Base-by-base conservation (phyloP, 2,113 vertebrate genomes). In the Hydropotes inermis region DNA sequence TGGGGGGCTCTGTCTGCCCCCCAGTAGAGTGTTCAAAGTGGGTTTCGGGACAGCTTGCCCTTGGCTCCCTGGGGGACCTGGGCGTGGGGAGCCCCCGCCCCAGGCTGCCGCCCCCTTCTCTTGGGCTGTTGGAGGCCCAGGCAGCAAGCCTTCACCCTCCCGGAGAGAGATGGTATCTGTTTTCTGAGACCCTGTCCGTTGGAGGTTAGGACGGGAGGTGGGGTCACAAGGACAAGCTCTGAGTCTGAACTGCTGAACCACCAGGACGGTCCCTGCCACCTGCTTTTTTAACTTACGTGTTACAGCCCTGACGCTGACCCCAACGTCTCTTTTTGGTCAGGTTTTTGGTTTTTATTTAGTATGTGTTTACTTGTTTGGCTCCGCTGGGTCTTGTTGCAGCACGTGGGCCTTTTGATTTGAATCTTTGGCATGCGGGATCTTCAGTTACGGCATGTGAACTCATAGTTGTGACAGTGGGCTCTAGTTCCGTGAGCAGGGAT, bases 281-380 rank as follows among this genome's bases (percentile, higher is more conserved):
- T 4, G 13, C 43, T 23, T 27, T 64, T 43, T 52, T 17, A 39
- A 25, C 47, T 55, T 5, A 0, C 0, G 1, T 7, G 11, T 17
- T 50, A 39, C 19, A 17, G 7, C 3, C 1, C 61, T 19, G 70
- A 82, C 16, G 43, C 25, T 55, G 47, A 7, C 43, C n/a, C 19
- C n/a, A 12, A 0, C 19, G n/a, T 39, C 10, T 23, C 10, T 2
- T 36, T 21, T 23, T 5, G 5, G 19, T 6, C 19, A 19, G 67
- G n/a, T 3, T 23, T n/a, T 12, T 23, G 52, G 10, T n/a, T 21
- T 33, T 36, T 36, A 1, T 23, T 70, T 70, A 6, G 19, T 12
- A 0, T 36, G 10, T 23, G 67, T 39, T 23, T 3, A 1, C n/a
- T 36, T 12, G 67, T 11, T 21, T 21, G 64, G 64, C 64, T 67